phyloP scores from a whole-genome alignment of 2,113 vertebrate species.

The Sapayoa aenigma region DNA sequence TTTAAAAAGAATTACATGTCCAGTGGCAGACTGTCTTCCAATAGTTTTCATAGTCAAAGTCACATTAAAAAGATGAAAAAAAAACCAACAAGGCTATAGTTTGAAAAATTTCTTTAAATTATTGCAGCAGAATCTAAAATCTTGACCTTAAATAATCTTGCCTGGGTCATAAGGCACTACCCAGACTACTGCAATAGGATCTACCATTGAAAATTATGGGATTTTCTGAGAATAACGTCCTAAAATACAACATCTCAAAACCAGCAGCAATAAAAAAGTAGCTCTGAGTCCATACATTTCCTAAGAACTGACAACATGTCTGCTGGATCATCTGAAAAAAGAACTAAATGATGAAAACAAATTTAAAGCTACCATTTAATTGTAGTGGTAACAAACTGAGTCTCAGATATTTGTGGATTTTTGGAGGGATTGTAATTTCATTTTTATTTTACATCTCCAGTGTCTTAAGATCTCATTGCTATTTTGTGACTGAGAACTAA shows the following conservation, averaged over 20 bases:
- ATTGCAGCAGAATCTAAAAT: neutral
- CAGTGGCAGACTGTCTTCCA: neutral
- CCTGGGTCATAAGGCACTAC: neutral
- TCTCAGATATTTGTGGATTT: neutral
- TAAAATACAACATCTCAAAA: neutral
- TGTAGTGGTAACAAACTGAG: neutral
- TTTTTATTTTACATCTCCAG: neutral
- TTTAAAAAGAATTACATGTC: neutral
- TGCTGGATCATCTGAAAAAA: slow-evolving; percentile 5
- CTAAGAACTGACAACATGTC: neutral
- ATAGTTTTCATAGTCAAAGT: neutral
- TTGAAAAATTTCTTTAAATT: neutral
- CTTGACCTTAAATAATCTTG: neutral
- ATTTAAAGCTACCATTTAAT: neutral
- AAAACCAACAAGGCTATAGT: neutral
- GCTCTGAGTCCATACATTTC: neutral
- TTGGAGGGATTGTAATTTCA: neutral
- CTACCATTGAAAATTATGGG: neutral
- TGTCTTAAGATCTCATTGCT: neutral
- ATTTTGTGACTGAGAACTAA: slow-evolving; percentile 39
- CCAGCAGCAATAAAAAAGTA: neutral
- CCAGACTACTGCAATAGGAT: neutral
- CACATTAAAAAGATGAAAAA: neutral
- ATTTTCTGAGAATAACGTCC: neutral
- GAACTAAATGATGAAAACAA: neutral